Base-by-base conservation (phyloP, 2,888 invertebrate genomes). In the Serrognathus titanus region DNA sequence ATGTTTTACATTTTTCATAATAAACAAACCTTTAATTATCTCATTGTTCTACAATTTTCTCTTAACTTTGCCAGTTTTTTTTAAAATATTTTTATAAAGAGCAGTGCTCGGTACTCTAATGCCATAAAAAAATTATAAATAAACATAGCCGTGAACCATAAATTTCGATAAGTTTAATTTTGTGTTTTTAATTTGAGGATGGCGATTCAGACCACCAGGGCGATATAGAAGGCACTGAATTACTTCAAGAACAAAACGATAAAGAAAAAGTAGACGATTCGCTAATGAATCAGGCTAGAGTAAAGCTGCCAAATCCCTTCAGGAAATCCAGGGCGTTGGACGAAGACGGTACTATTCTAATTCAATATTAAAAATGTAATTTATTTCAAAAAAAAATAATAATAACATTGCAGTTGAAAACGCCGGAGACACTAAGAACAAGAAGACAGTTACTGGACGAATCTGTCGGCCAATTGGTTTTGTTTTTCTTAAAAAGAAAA, bases 391-490 rank as follows among this genome's bases (percentile, higher is more conserved):
- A 13, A 13, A 37, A 12, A 37, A 16, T n/a, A n/a, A n/a, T n/a
- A 45, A 10, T 13, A 31, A 31, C 24, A 5, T 31, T 31, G 24
- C 53, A 71, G 71, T 63, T 61, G 69, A 70, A n/a, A 72, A 71
- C 60, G 57, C 61, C 53, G 43, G 55, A 16, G 70, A 72, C 60
- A 72, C 76, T 48, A 81, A 81, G 63, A 80, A 79, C 57, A 82
- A 67, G 58, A 69, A 70, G 57, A 72, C 79, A 41, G 74, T 86
- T 35, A 73, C 86, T 50, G 81, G 85, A 67, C 83, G 85, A 59
- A 85, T 87, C 62, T 81, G 83, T 64, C 72, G 85, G 63, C 86
- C 86, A n/a, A 77, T 86, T 61, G 84, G 82, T 24, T 79, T 80
- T 8, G 80, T 81, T 31, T 79, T 80, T 58, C 83, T 85, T 68